Conservation (phyloP, 2,113 vertebrate genomes). For the Pterocles gutturalis region DNA sequence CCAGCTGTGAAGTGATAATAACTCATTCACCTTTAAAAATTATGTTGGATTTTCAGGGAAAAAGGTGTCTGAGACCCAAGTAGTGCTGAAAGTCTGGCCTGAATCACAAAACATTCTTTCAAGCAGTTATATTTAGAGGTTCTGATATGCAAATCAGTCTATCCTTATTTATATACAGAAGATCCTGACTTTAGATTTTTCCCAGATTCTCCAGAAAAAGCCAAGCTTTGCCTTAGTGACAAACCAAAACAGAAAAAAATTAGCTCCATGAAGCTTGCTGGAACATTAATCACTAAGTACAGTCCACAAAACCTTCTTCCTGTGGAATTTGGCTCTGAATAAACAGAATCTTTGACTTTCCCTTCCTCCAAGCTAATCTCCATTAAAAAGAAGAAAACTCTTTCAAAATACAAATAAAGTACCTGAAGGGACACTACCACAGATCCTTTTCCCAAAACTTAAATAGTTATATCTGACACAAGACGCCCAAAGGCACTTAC, state of each 20-base stretch:
- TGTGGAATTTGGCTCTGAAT: background rate
- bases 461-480: background rate
- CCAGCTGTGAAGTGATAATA: background rate
- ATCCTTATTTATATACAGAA: background rate
- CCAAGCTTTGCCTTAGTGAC: background rate
- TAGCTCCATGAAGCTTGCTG: background rate
- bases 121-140: background rate
- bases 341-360: background rate
- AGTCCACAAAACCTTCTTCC: background rate
- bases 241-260: background rate
- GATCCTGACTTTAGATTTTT: background rate
- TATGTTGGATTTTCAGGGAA: background rate
- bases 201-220: background rate
- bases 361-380: background rate
- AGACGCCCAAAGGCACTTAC: background rate
- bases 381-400: background rate
- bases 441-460: background rate
- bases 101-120: background rate
- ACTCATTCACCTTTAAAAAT: background rate
- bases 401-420: slow-evolving; percentile 1
- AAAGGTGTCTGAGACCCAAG: background rate
- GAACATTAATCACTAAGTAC: background rate
- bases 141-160: background rate
- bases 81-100: background rate
- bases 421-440: background rate